phyloP scores from a whole-genome alignment of 2,888 invertebrate genomes.

The Suillia variegata region DNA sequence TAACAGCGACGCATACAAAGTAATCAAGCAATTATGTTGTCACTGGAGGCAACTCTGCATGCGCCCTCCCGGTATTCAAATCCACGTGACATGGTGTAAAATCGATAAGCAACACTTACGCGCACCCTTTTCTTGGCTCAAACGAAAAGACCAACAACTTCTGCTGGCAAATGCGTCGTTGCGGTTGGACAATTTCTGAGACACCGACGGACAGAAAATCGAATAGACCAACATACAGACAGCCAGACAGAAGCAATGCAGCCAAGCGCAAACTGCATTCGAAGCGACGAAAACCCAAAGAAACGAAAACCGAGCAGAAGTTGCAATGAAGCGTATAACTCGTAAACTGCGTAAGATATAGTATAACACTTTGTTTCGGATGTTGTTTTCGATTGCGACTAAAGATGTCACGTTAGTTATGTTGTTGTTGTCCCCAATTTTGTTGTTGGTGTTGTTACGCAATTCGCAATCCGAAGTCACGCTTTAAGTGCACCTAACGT shows the following conservation, averaged over 20 bases:
- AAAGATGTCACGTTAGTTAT: conserved; percentile 9
- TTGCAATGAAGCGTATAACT: conserved; percentile 14
- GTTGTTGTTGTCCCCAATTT: not conserved
- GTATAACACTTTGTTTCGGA: not conserved
- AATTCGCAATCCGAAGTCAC: no score
- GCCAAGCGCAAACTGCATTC: not conserved
- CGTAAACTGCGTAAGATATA: not conserved
- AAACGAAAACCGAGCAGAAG: not conserved
- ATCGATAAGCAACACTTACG: conserved; percentile 5
- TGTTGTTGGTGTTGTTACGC: not conserved
- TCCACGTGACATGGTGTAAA: conserved; percentile 9
- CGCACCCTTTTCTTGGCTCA: conserved; percentile 3
- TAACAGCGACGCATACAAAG: not conserved
- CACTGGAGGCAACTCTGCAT: conserved; percentile 25
- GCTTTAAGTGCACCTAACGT: not conserved
- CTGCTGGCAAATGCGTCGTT: not conserved
- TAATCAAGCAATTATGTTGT: conserved; percentile 56
- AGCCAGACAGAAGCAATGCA: no score
- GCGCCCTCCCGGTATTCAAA: not conserved
- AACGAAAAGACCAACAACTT: not conserved
- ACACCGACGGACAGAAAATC: no score
- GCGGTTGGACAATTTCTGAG: conserved; percentile 2
- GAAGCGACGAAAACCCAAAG: no score
- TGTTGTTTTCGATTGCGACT: not conserved
- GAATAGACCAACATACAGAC: not conserved